Percentiles rank a stretch among this genome's conserved stretches.
phyloP scores from a whole-genome alignment of 2,113 vertebrate genomes.

The Scomber scombrus region DNA sequence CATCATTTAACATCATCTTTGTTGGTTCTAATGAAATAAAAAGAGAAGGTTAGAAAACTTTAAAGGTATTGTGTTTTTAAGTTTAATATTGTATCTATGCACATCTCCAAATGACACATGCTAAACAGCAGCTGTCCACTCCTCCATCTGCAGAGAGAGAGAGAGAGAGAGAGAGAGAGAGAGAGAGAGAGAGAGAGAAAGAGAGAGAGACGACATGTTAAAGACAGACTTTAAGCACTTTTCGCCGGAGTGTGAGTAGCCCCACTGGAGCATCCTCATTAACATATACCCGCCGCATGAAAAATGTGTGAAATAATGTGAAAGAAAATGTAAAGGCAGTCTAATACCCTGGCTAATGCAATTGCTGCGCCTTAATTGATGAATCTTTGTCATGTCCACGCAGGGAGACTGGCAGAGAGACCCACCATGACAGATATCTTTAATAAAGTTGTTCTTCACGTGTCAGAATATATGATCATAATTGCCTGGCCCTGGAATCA shows the following conservation, averaged over 20 bases:
- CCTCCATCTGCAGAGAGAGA: not conserved
- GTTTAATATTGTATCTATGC: slow-evolving; percentile 10
- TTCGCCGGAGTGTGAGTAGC: slow-evolving; percentile 10
- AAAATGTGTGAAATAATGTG: slow-evolving; percentile 74
- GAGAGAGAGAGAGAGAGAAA: not conserved
- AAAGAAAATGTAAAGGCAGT: slow-evolving; percentile 72
- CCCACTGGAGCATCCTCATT: slow-evolving; percentile 44
- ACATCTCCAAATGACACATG: slow-evolving; percentile 6
- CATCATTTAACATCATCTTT: no score
- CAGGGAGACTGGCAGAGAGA: slow-evolving; percentile 60
- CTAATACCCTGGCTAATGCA: slow-evolving; percentile 68
- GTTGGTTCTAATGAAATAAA: no score
- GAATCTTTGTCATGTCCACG: slow-evolving; percentile 75
- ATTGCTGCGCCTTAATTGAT: slow-evolving; percentile 72
- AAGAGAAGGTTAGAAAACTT: no score
- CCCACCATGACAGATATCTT: slow-evolving; percentile 81
- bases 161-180: no score
- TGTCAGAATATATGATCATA: slow-evolving; percentile 72
- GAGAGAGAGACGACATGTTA: not conserved
- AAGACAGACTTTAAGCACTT: slow-evolving; percentile 19
- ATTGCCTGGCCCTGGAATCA: slow-evolving; percentile 68
- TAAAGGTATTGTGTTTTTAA: not conserved
- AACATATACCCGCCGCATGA: slow-evolving; percentile 64
- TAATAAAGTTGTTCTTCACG: slow-evolving; percentile 79
- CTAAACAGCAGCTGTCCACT: slow-evolving; percentile 24